Percentiles rank a stretch among this genome's conserved stretches.
Evolutionary conservation across 2,113 vertebrate genomes (phyloP).

Genomic region (Spermophilus dauricus): DNA sequence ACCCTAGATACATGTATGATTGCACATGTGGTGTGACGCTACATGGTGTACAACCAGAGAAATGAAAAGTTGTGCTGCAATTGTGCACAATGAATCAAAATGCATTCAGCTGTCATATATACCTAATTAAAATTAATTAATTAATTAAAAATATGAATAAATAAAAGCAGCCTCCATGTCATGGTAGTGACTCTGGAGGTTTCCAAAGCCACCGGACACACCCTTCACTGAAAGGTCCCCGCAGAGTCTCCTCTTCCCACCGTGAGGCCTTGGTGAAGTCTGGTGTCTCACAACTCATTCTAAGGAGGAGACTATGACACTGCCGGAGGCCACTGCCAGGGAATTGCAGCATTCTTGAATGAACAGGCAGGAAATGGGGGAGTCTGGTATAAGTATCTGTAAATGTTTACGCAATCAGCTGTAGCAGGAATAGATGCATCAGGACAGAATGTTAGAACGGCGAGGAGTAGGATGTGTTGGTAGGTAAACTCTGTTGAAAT

Average conservation of each 20-base stretch:
- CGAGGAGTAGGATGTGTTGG: too few species aligned
- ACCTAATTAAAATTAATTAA: too few species aligned
- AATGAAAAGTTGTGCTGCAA: too few species aligned
- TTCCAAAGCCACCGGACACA: not conserved
- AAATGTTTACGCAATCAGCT: not conserved
- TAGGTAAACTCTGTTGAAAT: not conserved
- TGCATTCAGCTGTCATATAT: too few species aligned
- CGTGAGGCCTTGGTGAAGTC: not conserved
- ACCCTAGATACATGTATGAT: too few species aligned
- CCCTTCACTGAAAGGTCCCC: not conserved
- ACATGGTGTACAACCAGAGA: too few species aligned
- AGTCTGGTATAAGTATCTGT: not conserved
- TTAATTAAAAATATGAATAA: too few species aligned
- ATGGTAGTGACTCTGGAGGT: not conserved
- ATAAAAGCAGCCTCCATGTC: not conserved
- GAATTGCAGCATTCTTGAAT: not conserved
- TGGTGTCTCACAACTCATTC: conserved; percentile 10
- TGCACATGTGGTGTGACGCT: too few species aligned
- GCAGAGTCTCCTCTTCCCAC: not conserved
- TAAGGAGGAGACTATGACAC: conserved; percentile 5
- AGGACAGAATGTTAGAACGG: not conserved
- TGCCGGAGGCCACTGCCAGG: not conserved
- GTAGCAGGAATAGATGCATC: not conserved
- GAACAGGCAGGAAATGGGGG: conserved; percentile 62
- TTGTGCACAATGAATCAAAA: too few species aligned